Conservation (phyloP, 2,888 invertebrate species). For the Leucoma salicis region DNA sequence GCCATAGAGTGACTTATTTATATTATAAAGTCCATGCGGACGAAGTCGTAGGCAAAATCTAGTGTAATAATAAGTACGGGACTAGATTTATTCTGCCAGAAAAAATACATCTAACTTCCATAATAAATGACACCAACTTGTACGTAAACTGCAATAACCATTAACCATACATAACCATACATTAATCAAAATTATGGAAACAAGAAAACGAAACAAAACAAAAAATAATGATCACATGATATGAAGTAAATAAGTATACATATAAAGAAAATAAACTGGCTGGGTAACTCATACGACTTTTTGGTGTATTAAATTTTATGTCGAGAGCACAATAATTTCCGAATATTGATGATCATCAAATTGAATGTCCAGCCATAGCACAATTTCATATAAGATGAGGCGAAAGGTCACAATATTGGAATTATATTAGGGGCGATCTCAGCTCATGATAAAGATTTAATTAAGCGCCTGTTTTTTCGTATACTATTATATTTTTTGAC, state of each 20-base stretch:
- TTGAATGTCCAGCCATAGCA: slow-evolving; percentile 7
- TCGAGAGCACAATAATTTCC: neutral
- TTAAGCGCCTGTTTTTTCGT: too few species aligned
- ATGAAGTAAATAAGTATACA: neutral
- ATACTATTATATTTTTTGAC: too few species aligned
- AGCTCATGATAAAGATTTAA: too few species aligned
- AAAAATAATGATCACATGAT: neutral
- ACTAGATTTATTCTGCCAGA: too few species aligned
- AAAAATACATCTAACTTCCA: too few species aligned
- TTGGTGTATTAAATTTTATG: slow-evolving; percentile 10
- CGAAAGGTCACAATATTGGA: slow-evolving; percentile 26
- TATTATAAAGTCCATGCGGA: too few species aligned
- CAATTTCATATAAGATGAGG: slow-evolving; percentile 5
- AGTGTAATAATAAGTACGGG: too few species aligned
- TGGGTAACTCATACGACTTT: neutral
- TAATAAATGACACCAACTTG: too few species aligned
- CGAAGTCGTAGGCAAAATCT: too few species aligned
- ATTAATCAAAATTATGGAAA: neutral
- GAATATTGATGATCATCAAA: neutral
- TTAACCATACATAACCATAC: too few species aligned
- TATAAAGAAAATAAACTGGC: neutral
- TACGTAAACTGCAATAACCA: too few species aligned
- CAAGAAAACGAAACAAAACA: neutral
- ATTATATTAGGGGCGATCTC: slow-evolving; percentile 29
- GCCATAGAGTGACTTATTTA: too few species aligned